phyloP scores from a whole-genome alignment of 2,797 vertebrate genomes.

The Percopsis omiscomaycus region DNA sequence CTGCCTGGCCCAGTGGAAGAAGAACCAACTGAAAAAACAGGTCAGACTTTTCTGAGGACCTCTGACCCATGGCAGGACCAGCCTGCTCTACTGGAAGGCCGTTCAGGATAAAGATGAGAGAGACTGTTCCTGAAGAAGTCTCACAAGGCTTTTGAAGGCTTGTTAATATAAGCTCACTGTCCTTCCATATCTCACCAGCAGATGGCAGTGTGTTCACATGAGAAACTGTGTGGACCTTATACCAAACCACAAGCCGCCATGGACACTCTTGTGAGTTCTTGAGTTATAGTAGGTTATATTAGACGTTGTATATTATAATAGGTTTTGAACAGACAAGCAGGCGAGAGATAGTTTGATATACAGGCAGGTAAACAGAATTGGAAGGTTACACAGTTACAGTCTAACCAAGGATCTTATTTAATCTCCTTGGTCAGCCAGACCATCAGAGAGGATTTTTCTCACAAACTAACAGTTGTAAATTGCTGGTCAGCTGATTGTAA shows the following conservation, averaged over 20 bases:
- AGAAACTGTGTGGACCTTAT: neutral
- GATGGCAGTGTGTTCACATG: slow-evolving; percentile 43
- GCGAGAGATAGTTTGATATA: neutral
- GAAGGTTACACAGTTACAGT: neutral
- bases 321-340: neutral
- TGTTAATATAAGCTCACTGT: neutral
- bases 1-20: slow-evolving; percentile 92
- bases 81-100: neutral
- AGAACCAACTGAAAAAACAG: slow-evolving; percentile 95
- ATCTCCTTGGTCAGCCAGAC: no score
- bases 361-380: neutral
- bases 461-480: no score
- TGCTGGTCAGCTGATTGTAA: no score
- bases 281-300: no score
- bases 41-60: slow-evolving; percentile 87
- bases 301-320: neutral
- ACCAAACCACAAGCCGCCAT: neutral
- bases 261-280: neutral
- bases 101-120: neutral
- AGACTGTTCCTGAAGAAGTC: neutral
- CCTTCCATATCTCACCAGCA: slow-evolving; percentile 33
- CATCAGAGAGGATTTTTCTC: no score
- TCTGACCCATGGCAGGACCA: slow-evolving; percentile 5
- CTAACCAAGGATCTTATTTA: no score
- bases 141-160: neutral